Percentiles rank a stretch among this genome's conserved stretches.
Conservation (phyloP, 2,797 vertebrate genomes). For the Coracias cyanogaster region DNA sequence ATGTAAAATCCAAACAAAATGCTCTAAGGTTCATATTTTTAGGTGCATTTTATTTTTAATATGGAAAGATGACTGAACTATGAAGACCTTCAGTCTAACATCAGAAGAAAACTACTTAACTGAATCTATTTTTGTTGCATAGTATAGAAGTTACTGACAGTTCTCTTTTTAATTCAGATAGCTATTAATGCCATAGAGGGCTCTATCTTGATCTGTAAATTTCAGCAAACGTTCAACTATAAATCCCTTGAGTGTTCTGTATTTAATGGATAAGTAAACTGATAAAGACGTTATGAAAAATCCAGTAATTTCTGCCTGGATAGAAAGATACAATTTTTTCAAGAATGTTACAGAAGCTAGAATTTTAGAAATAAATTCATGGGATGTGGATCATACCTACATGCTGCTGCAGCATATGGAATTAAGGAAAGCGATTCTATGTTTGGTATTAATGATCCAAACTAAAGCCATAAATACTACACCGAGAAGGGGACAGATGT, state of each 20-base stretch:
- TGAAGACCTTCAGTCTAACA: not conserved
- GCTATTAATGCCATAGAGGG: not conserved
- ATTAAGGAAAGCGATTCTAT: not conserved
- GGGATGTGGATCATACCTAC: not conserved
- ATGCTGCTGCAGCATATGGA: conserved; percentile 25
- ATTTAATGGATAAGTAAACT: not conserved
- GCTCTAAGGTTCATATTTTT: not conserved
- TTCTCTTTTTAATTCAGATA: not conserved
- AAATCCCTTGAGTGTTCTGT: not conserved
- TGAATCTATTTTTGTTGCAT: not conserved
- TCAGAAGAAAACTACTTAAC: not conserved
- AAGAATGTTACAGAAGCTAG: not conserved
- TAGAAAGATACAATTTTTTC: not conserved
- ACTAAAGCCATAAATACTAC: not conserved
- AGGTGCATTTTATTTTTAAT: not conserved
- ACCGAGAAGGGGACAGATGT: not conserved
- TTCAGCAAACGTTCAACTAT: not conserved
- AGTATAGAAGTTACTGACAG: not conserved
- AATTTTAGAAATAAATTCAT: conserved; percentile 14
- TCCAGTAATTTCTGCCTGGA: not conserved
- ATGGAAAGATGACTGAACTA: not conserved
- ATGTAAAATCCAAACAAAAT: not conserved
- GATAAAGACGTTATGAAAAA: not conserved
- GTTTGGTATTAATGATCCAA: conserved; percentile 1
- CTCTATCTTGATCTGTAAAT: not conserved